These are phyloP conservation scores for Salvelinus sp. DNA, from an alignment of 2,113 vertebrate species.

Conservation along the genomic window DNA sequence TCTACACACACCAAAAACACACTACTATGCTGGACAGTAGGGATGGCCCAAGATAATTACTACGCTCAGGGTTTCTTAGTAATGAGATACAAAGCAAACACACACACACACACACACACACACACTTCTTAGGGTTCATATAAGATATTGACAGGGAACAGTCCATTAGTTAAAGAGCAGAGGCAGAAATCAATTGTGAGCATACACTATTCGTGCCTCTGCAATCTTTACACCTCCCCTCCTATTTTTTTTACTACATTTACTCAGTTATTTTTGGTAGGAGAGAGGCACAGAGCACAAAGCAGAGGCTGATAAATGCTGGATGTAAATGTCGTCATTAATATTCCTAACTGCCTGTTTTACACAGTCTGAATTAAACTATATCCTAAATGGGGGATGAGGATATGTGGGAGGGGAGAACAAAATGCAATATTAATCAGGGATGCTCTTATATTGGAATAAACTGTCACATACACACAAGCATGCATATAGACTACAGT, in stretches of 20 bases:
- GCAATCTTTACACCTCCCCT: too few species aligned
- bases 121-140: slow-evolving; percentile 13
- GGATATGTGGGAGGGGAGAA: too few species aligned
- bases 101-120: slow-evolving; percentile 5
- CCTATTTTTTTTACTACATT: slow-evolving; percentile 15
- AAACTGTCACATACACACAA: too few species aligned
- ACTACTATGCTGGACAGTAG: too few species aligned
- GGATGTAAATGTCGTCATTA: slow-evolving; percentile 49
- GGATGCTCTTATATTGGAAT: too few species aligned
- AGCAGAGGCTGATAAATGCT: slow-evolving; percentile 14
- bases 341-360: slow-evolving; percentile 40
- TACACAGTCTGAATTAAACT: slow-evolving; percentile 15
- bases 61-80: neutral
- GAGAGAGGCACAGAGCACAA: slow-evolving; percentile 18
- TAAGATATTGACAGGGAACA: slow-evolving; percentile 4
- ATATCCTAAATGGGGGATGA: neutral
- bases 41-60: neutral
- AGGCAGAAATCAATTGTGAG: slow-evolving; percentile 45
- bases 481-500: too few species aligned
- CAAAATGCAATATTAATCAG: too few species aligned
- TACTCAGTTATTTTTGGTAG: slow-evolving; percentile 50
- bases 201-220: slow-evolving; percentile 20
- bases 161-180: slow-evolving; percentile 41
- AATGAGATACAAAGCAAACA: neutral
- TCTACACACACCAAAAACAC: too few species aligned